Evolutionary conservation across 2,888 invertebrate genomes (phyloP).

Genomic region (Leptinotarsa haldemani): DNA sequence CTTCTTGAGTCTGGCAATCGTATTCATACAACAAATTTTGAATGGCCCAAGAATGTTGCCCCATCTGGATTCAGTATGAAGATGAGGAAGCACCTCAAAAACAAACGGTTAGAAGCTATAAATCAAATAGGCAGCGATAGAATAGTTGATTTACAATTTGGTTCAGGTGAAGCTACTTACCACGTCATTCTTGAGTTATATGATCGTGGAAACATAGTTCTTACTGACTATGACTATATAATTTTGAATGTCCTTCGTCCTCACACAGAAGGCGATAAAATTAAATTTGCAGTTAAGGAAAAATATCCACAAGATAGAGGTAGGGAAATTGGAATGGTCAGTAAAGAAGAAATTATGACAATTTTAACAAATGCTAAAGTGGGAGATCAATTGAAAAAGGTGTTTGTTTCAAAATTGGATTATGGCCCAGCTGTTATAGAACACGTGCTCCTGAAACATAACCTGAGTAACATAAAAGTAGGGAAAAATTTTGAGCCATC

Average conservation of each 20-base stretch:
- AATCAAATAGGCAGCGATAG: constrained; percentile 92
- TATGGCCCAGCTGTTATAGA: constrained; percentile 94
- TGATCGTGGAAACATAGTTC: constrained; percentile 94
- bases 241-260: constrained; percentile 95
- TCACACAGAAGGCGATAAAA: constrained; percentile 90
- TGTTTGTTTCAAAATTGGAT: constrained; percentile 85
- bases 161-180: constrained; percentile 91
- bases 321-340: constrained; percentile 72
- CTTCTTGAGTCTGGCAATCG: constrained; percentile 94
- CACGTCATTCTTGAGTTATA: constrained; percentile 96
- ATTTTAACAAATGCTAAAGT: constrained; percentile 74
- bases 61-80: constrained; percentile 99
- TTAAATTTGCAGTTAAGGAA: constrained; percentile 92
- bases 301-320: constrained; percentile 87
- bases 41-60: constrained; percentile 97
- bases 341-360: constrained; percentile 69
- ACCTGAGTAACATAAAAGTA: constrained; percentile 72
- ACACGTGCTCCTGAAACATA: constrained; percentile 80
- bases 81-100: constrained; percentile 77
- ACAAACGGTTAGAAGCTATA: constrained; percentile 90
- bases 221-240: constrained; percentile 90
- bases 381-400: constrained; percentile 83
- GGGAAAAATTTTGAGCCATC: constrained; percentile 76
- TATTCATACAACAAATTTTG: constrained; percentile 94
- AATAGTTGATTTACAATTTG: constrained; percentile 95